phyloP scores from a whole-genome alignment of 2,888 invertebrate species.

The Eupithecia exiguata region DNA sequence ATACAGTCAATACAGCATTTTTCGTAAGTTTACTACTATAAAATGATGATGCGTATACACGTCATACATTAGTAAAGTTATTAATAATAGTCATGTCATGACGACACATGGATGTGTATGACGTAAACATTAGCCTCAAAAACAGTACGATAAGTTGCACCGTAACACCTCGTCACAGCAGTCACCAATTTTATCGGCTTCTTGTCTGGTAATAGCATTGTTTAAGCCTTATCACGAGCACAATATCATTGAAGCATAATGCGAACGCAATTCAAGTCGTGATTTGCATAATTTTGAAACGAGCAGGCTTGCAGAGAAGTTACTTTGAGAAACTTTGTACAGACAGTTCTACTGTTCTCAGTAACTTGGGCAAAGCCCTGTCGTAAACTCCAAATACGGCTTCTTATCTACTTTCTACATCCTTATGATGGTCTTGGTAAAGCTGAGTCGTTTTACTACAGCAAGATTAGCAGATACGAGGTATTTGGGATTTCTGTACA shows the following conservation, averaged over 20 bases:
- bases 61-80: background rate
- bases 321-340: slow-evolving; percentile 5
- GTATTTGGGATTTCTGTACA: background rate
- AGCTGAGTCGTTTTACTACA: background rate
- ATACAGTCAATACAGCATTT: background rate
- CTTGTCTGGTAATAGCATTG: slow-evolving; percentile 4
- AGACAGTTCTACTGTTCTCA: background rate
- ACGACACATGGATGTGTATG: background rate
- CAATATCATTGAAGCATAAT: slow-evolving; percentile 8
- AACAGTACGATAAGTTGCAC: background rate
- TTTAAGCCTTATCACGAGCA: slow-evolving; percentile 4
- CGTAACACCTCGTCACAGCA: background rate
- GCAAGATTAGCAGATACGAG: background rate
- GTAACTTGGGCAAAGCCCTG: background rate
- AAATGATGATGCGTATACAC: background rate
- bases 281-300: slow-evolving; percentile 9
- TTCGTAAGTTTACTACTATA: background rate
- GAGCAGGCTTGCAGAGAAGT: background rate
- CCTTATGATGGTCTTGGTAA: slow-evolving; percentile 2
- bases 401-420: background rate
- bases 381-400: slow-evolving; percentile 1
- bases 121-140: background rate
- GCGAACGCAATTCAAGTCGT: slow-evolving; percentile 8
- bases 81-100: background rate
- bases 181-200: slow-evolving; percentile 1